Evolutionary conservation across 2,888 invertebrate genomes (phyloP).

Genomic region (Stomorhina lunata): DNA sequence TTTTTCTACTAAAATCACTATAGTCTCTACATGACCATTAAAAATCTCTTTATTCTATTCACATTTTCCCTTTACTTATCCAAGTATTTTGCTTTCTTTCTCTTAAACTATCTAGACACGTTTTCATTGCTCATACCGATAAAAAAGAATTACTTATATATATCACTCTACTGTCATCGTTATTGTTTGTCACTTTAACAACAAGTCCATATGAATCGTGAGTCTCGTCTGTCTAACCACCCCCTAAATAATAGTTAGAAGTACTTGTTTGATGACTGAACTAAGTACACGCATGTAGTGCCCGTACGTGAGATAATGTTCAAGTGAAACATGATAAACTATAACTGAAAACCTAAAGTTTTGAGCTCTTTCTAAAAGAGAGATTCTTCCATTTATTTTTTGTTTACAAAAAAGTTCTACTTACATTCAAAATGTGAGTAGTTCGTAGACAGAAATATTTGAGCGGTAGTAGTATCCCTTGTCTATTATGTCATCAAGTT

Average conservation of each 20-base stretch:
- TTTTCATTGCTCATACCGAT: neutral
- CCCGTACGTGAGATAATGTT: conserved; percentile 27
- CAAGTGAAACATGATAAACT: neutral
- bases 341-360: too few relatives aligned
- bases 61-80: too few relatives aligned
- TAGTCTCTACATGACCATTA: too few relatives aligned
- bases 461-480: neutral
- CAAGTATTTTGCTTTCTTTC: too few relatives aligned
- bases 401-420: conserved; percentile 3
- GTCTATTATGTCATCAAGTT: conserved; percentile 58
- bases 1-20: too few relatives aligned
- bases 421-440: neutral
- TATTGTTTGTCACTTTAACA: neutral
- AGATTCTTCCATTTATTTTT: too few relatives aligned
- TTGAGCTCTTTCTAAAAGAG: conserved; percentile 30
- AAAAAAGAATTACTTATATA: neutral
- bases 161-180: neutral
- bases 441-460: neutral
- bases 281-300: neutral
- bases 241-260: neutral
- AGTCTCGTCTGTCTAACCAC: neutral
- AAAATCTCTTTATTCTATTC: too few relatives aligned
- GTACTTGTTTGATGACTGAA: neutral
- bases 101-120: too few relatives aligned
- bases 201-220: too few relatives aligned